These are phyloP conservation scores for Paramacrobiotus metropolitanus DNA, from an alignment of 1,140 invertebrate genomes.

Conservation along the genomic window DNA sequence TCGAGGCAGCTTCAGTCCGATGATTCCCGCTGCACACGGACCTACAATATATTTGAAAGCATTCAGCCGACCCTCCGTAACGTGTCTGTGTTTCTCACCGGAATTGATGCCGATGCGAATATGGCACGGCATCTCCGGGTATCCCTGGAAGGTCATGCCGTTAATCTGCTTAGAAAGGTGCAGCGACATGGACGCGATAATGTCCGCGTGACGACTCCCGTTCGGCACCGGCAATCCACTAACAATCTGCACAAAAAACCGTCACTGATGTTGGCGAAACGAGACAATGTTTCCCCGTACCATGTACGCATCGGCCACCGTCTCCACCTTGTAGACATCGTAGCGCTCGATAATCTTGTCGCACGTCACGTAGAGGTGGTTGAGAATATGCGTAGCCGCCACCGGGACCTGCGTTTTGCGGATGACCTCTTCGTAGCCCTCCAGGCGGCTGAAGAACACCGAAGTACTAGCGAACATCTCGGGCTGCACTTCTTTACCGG, in stretches of 20 bases:
- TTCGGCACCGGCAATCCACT: not conserved
- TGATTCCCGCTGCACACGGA: slow-evolving; percentile 72
- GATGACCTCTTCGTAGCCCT: not conserved
- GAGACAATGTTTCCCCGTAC: slow-evolving; percentile 5
- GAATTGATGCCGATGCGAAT: not conserved
- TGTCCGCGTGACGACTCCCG: not conserved
- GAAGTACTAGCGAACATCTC: not conserved
- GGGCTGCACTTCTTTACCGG: not conserved
- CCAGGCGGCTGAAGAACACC: not conserved
- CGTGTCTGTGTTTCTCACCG: not conserved
- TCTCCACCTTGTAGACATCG: slow-evolving; percentile 21
- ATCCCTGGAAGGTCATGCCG: not conserved
- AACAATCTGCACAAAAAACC: not conserved
- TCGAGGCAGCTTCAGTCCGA: slow-evolving; percentile 46
- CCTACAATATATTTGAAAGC: slow-evolving; percentile 9
- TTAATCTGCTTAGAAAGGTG: not conserved
- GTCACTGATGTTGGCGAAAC: not conserved
- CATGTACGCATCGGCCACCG: slow-evolving; percentile 22
- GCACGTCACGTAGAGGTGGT: slow-evolving; percentile 12
- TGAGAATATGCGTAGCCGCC: not conserved
- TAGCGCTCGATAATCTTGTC: slow-evolving; percentile 19
- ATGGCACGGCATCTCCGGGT: not conserved
- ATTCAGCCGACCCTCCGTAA: not conserved
- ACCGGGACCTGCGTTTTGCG: not conserved
- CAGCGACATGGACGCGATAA: not conserved